Conservation (phyloP, 53 echinoderm and acorn worm genomes). For the Arbacia lixula region DNA sequence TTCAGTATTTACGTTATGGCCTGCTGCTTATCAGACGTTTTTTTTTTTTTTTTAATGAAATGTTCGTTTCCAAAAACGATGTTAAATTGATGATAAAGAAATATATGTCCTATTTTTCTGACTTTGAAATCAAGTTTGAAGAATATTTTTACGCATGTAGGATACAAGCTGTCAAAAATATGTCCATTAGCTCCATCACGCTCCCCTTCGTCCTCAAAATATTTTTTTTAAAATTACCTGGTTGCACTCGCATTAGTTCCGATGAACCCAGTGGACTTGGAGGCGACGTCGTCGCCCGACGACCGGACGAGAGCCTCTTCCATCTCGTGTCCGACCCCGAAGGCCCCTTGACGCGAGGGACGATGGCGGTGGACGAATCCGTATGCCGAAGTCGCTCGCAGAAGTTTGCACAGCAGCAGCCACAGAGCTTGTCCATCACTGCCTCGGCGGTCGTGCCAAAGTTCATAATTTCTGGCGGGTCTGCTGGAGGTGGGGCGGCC, state of each 20-base stretch:
- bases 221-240: no score
- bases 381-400: conserved; percentile 44
- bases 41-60: no score
- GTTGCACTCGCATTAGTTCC: conserved; percentile 40
- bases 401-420: conserved; percentile 45
- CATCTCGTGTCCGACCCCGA: conserved; percentile 37
- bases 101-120: no score
- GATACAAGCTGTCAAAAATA: no score
- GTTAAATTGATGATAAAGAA: no score
- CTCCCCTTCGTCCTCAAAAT: no score
- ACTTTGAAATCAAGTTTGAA: no score
- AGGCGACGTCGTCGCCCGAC: conserved; percentile 14
- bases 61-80: no score
- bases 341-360: conserved; percentile 40
- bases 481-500: not conserved
- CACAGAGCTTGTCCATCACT: conserved; percentile 54
- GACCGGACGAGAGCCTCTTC: conserved; percentile 47
- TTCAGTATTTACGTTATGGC: no score
- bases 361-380: conserved; percentile 45
- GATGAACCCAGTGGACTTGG: conserved; percentile 35
- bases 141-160: no score
- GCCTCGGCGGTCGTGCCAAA: conserved; percentile 37
- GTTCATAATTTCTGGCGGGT: conserved; percentile 41
- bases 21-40: no score
- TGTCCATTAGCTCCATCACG: no score